A percentile compares a stretch with the other conserved stretches of the same genome.
Conservation (phyloP, 2,797 vertebrate genomes). For the Acrocephalus scirpaceus region DNA sequence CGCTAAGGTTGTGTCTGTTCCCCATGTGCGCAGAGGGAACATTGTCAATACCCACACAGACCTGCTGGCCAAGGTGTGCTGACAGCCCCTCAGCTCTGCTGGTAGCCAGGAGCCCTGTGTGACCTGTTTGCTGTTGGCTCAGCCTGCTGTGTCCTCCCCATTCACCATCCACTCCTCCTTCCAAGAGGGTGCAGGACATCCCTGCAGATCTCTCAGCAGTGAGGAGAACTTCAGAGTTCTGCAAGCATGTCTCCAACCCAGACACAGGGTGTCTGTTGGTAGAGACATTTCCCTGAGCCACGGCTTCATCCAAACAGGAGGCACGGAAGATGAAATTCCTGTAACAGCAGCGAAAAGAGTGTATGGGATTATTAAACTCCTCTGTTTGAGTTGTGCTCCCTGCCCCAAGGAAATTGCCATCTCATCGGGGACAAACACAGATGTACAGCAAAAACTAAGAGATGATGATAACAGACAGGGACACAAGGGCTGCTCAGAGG, state of each 20-base stretch:
- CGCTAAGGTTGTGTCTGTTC: neutral
- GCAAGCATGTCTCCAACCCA: neutral
- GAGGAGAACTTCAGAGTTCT: neutral
- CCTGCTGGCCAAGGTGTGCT: neutral
- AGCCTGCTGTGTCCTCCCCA: neutral
- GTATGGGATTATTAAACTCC: neutral
- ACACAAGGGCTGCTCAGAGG: neutral
- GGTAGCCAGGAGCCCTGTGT: neutral
- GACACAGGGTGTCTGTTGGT: neutral
- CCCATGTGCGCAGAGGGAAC: neutral
- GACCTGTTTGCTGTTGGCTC: neutral
- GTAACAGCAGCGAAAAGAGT: neutral
- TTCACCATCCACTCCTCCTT: neutral
- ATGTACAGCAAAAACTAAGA: neutral
- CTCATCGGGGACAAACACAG: neutral
- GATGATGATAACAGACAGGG: neutral
- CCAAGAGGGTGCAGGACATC: neutral
- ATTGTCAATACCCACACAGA: neutral
- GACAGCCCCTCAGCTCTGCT: neutral
- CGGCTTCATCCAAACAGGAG: neutral
- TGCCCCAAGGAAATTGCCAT: neutral
- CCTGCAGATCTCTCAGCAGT: fast-evolving
- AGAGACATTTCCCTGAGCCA: neutral
- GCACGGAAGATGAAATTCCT: neutral
- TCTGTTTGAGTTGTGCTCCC: neutral